phyloP scores from a whole-genome alignment of 1,140 invertebrate species.

The Frieseomelitta varia region DNA sequence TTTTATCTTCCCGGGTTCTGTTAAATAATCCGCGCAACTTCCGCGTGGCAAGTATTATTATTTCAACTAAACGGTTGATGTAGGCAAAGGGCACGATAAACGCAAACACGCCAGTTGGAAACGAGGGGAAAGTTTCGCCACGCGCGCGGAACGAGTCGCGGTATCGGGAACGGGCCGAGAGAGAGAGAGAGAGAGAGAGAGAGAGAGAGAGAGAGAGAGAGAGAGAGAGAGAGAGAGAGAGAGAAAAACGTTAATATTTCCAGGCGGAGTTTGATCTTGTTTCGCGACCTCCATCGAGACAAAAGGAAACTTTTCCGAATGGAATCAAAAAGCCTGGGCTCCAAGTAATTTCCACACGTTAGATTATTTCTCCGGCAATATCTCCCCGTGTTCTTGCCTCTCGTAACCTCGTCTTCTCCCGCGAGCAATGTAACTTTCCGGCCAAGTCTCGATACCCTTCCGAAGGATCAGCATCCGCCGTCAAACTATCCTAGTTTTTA shows the following conservation, averaged over 20 bases:
- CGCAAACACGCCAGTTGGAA: background rate
- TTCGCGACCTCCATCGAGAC: conserved; percentile 6
- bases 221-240: too few relatives aligned
- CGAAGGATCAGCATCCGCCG: background rate
- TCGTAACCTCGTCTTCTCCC: background rate
- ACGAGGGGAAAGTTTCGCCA: background rate
- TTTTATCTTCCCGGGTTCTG: background rate
- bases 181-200: too few relatives aligned
- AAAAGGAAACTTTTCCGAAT: conserved; percentile 19
- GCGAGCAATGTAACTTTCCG: background rate
- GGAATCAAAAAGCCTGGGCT: conserved; percentile 10
- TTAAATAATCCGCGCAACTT: background rate
- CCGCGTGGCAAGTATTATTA: background rate
- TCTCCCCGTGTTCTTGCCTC: background rate
- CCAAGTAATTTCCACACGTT: conserved; percentile 8
- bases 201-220: too few relatives aligned
- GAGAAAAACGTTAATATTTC: conserved; percentile 30
- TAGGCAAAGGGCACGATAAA: background rate
- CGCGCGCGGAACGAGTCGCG: background rate
- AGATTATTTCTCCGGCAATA: conserved; percentile 22
- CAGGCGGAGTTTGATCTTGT: conserved; percentile 34
- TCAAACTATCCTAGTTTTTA: background rate
- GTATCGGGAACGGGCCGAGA: background rate
- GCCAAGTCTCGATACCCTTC: background rate
- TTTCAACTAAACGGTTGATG: conserved; percentile 2